Conservation (phyloP, 92 coral and sea anemone genomes). For the Zoanthus sociatus region DNA sequence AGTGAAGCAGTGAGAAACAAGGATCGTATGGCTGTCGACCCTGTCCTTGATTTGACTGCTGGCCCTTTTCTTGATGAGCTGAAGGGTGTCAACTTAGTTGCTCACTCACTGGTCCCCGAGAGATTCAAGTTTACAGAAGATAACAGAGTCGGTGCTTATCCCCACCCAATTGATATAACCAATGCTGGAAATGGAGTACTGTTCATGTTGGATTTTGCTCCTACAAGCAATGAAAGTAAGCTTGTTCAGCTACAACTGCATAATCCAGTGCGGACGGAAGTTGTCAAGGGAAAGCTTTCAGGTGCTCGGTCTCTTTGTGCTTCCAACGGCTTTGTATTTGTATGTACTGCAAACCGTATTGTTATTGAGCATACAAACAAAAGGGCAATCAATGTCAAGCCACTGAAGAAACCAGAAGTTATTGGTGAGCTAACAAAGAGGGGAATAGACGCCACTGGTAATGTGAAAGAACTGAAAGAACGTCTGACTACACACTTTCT, state of each 20-base stretch:
- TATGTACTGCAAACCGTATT: constrained; percentile 61
- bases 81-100: constrained; percentile 40
- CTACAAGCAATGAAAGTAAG: constrained; percentile 58
- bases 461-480: constrained; percentile 48
- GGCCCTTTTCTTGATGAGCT: constrained; percentile 36
- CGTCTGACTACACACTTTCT: constrained; percentile 34
- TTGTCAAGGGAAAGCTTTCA: constrained; percentile 55
- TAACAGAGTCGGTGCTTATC: constrained; percentile 65
- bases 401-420: constrained; percentile 60
- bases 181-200: constrained; percentile 65
- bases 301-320: constrained; percentile 56
- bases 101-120: constrained; percentile 62
- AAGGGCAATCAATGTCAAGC: constrained; percentile 41
- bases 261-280: constrained; percentile 61
- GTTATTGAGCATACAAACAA: constrained; percentile 45
- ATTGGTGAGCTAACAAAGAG: constrained; percentile 65
- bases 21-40: constrained; percentile 72
- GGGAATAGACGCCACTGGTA: constrained; percentile 61
- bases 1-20: constrained; percentile 66
- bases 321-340: constrained; percentile 60
- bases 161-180: constrained; percentile 62
- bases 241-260: constrained; percentile 63
- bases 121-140: constrained; percentile 67
- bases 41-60: constrained; percentile 66
- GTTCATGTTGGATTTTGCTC: constrained; percentile 65